Percentiles rank a stretch among this genome's conserved stretches.
These are phyloP conservation scores for Apis laboriosa DNA, from an alignment of 1,140 invertebrate genomes.

Conservation along the genomic window DNA sequence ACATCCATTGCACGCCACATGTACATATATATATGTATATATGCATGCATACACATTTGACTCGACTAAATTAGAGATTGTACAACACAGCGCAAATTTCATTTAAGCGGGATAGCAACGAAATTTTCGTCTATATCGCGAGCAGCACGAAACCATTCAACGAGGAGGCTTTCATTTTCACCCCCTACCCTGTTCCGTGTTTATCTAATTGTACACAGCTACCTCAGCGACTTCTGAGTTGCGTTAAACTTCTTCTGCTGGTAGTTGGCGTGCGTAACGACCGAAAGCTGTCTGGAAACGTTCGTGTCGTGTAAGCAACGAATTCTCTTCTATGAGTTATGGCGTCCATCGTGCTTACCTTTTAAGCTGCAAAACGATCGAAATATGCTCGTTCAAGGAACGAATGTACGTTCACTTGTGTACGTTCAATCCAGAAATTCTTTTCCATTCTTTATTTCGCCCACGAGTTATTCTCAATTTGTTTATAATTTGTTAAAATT, in stretches of 20 bases:
- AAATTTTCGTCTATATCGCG: constrained; percentile 15
- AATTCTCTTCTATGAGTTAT: not conserved
- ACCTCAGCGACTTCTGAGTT: constrained; percentile 17
- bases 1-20: not conserved
- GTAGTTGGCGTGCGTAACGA: not conserved
- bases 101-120: constrained; percentile 19
- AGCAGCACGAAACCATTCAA: constrained; percentile 1
- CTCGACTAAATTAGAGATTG: constrained; percentile 24
- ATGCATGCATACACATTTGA: too few relatives aligned
- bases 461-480: too few relatives aligned
- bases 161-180: constrained; percentile 23
- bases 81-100: constrained; percentile 1
- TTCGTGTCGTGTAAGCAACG: not conserved
- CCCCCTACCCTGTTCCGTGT: constrained; percentile 24
- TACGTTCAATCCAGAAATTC: too few relatives aligned
- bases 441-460: too few relatives aligned
- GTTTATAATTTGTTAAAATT: too few relatives aligned
- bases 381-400: not conserved
- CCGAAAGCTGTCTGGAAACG: not conserved
- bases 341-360: not conserved
- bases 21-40: too few relatives aligned
- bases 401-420: not conserved
- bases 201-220: constrained; percentile 34
- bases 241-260: constrained; percentile 13
- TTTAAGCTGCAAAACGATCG: not conserved